phyloP scores from a whole-genome alignment of 2,113 vertebrate species.

The Osmerus mordax region DNA sequence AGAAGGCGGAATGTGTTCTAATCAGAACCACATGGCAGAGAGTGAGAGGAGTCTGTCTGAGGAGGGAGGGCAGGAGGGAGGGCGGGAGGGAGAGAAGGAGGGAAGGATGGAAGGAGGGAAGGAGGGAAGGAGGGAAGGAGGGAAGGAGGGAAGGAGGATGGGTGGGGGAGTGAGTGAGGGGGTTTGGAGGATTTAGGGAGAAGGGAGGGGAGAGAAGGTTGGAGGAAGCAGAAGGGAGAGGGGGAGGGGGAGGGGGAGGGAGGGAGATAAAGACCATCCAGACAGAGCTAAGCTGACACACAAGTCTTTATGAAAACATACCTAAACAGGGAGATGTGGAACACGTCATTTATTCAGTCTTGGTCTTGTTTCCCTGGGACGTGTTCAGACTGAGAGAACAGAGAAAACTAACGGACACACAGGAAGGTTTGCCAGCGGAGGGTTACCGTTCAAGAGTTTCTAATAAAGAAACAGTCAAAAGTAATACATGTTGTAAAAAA shows the following conservation, averaged over 20 bases:
- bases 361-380: slow-evolving; percentile 37
- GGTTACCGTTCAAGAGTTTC: slow-evolving; percentile 32
- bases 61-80: slow-evolving; percentile 22
- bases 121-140: slow-evolving; percentile 6
- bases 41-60: slow-evolving; percentile 47
- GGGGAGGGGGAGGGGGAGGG: too few species aligned
- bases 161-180: too few species aligned
- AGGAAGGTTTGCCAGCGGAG: slow-evolving; percentile 3
- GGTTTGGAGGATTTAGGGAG: not conserved
- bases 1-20: slow-evolving; percentile 26
- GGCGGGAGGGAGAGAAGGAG: too few species aligned
- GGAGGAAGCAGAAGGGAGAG: too few species aligned
- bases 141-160: too few species aligned
- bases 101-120: not conserved
- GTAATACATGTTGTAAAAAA: slow-evolving; percentile 50
- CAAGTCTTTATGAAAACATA: slow-evolving; percentile 57
- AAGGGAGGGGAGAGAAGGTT: too few species aligned
- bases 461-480: slow-evolving; percentile 54
- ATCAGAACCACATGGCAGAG: slow-evolving; percentile 62
- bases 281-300: slow-evolving; percentile 11
- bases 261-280: not conserved
- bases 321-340: slow-evolving; percentile 49
- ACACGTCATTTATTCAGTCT: slow-evolving; percentile 55
- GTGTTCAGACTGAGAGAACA: slow-evolving; percentile 28
- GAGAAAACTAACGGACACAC: slow-evolving; percentile 3